Conservation (phyloP, 2,113 vertebrate species). For the Nothoprocta perdicaria region DNA sequence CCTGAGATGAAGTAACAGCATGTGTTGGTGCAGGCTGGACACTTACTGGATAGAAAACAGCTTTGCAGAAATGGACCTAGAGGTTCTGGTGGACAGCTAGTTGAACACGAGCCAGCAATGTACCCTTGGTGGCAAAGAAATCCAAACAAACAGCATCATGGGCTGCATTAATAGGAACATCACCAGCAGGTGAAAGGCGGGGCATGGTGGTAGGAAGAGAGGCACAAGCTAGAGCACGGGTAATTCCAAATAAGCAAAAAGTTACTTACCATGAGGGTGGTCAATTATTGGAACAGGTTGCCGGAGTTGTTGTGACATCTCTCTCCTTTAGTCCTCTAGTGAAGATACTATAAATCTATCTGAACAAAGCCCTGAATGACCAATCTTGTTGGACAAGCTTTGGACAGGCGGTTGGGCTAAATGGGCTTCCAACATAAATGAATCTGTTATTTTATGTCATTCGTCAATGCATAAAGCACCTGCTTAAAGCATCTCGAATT, state of each 20-base stretch:
- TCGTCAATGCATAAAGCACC: not conserved
- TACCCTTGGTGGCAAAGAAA: not conserved
- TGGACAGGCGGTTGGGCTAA: not conserved
- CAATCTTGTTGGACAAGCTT: not conserved
- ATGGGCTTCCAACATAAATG: not conserved
- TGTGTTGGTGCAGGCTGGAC: not conserved
- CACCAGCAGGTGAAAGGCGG: not conserved
- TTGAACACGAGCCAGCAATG: not conserved
- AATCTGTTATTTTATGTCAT: not conserved
- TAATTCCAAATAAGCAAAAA: not conserved
- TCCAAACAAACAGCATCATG: not conserved
- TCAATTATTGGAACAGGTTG: not conserved
- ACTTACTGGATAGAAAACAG: not conserved
- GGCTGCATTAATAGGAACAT: not conserved
- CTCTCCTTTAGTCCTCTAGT: not conserved
- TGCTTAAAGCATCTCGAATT: not conserved
- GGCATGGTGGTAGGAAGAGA: accelerated
- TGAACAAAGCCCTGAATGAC: not conserved
- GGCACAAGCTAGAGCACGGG: accelerated
- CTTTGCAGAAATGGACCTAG: not conserved
- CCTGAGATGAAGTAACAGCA: not conserved
- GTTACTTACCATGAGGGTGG: accelerated
- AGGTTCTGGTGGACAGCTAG: accelerated
- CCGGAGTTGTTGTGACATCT: not conserved
- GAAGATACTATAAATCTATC: not conserved